Evolutionary conservation across 2,113 vertebrate species (phyloP).

Genomic region (Australoheros scitulus): DNA sequence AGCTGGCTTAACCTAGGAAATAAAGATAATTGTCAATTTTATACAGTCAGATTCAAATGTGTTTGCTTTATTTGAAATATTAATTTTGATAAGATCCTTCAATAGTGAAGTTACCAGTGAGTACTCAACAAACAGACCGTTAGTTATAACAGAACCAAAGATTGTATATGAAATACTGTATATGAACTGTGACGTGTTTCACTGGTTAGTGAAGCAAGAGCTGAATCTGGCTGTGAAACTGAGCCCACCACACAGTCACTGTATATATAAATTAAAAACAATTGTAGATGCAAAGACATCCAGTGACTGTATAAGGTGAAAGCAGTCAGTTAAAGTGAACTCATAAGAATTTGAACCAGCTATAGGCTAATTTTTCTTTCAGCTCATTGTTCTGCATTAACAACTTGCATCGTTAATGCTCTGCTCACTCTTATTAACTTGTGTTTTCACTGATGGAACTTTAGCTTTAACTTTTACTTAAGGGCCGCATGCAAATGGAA

Average conservation of each 20-base stretch:
- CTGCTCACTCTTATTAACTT: neutral
- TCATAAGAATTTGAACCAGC: neutral
- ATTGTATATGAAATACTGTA: too few relatives aligned
- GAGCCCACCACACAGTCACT: neutral
- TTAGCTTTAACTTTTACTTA: neutral
- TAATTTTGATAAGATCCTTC: neutral
- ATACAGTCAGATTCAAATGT: neutral
- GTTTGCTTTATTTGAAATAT: neutral
- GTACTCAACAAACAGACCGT: too few relatives aligned
- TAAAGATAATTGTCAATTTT: neutral
- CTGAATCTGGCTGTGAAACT: neutral
- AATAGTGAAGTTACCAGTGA: too few relatives aligned
- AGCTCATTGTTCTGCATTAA: neutral
- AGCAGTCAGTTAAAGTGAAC: neutral
- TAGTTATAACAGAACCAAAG: too few relatives aligned
- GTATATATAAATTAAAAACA: neutral
- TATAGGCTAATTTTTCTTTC: fast-evolving
- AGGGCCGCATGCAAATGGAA: neutral
- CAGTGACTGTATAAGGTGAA: neutral
- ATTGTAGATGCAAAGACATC: neutral
- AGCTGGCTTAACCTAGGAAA: constrained; percentile 78
- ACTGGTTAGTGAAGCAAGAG: too few relatives aligned
- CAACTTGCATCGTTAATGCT: neutral
- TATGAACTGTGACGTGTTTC: too few relatives aligned
- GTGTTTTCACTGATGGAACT: too few relatives aligned